Evolutionary conservation across 1,140 invertebrate genomes (phyloP).

Genomic region (Plectrocnemia conspersa): DNA sequence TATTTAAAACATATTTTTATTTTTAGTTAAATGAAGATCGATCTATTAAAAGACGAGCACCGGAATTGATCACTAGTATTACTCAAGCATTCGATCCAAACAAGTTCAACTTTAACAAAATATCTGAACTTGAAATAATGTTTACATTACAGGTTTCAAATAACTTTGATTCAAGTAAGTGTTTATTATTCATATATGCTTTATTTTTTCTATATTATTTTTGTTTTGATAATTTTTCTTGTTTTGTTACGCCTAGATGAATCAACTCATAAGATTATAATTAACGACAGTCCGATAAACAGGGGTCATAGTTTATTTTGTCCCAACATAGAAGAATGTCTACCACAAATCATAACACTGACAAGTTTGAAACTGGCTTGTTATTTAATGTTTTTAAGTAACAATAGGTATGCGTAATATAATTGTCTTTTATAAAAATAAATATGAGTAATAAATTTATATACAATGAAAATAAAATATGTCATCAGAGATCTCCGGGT

Average conservation of each 20-base stretch:
- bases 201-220: neutral
- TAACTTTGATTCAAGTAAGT: neutral
- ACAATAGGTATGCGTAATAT: slow-evolving; percentile 18
- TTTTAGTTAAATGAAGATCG: slow-evolving; percentile 27
- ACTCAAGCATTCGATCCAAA: slow-evolving; percentile 23
- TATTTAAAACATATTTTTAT: too few relatives aligned
- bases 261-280: slow-evolving; percentile 22
- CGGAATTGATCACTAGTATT: slow-evolving; percentile 12
- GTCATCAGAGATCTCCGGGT: slow-evolving; percentile 54
- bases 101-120: slow-evolving; percentile 31
- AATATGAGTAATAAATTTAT: neutral
- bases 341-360: slow-evolving; percentile 29
- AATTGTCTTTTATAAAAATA: neutral
- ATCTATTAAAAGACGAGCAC: slow-evolving; percentile 23
- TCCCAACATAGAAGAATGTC: slow-evolving; percentile 25
- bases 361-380: slow-evolving; percentile 24
- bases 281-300: slow-evolving; percentile 33
- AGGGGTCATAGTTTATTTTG: slow-evolving; percentile 30
- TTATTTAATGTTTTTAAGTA: slow-evolving; percentile 28
- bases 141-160: slow-evolving; percentile 18
- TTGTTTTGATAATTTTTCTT: slow-evolving; percentile 6
- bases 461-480: neutral
- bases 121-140: slow-evolving; percentile 21
- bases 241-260: slow-evolving; percentile 19
- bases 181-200: neutral